Conservation (phyloP, 2,797 vertebrate genomes). For the Hirundo rustica region DNA sequence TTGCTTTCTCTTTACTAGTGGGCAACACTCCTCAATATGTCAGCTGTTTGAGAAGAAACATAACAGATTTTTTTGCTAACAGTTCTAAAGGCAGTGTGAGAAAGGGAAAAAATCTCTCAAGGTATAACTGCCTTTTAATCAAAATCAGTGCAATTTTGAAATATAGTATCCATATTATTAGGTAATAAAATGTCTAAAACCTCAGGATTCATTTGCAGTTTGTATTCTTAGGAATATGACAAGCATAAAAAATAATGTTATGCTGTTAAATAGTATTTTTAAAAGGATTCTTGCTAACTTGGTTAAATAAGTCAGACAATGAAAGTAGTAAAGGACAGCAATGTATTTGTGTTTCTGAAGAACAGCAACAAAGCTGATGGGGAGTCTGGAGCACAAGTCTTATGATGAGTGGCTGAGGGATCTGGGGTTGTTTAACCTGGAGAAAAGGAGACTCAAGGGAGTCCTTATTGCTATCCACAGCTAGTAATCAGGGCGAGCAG, state of each 20-base stretch:
- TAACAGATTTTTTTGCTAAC: neutral
- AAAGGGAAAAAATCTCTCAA: neutral
- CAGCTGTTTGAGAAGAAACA: neutral
- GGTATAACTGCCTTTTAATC: neutral
- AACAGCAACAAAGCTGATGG: neutral
- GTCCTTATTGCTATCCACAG: neutral
- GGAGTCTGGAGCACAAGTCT: neutral
- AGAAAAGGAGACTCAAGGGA: neutral
- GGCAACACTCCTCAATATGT: rapidly evolving
- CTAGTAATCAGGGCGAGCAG: no score
- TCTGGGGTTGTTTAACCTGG: neutral
- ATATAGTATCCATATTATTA: neutral
- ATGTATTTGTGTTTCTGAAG: neutral
- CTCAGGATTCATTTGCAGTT: neutral
- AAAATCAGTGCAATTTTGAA: neutral
- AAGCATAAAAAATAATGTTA: neutral
- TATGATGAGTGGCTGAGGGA: neutral
- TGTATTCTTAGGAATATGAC: neutral
- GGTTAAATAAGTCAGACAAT: neutral
- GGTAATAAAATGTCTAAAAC: neutral
- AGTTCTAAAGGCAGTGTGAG: neutral
- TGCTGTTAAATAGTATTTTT: neutral
- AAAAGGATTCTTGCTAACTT: neutral
- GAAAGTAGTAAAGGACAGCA: neutral
- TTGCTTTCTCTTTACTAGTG: neutral